These are phyloP conservation scores for Lithophane socia DNA, from an alignment of 2,888 invertebrate genomes.

Conservation along the genomic window DNA sequence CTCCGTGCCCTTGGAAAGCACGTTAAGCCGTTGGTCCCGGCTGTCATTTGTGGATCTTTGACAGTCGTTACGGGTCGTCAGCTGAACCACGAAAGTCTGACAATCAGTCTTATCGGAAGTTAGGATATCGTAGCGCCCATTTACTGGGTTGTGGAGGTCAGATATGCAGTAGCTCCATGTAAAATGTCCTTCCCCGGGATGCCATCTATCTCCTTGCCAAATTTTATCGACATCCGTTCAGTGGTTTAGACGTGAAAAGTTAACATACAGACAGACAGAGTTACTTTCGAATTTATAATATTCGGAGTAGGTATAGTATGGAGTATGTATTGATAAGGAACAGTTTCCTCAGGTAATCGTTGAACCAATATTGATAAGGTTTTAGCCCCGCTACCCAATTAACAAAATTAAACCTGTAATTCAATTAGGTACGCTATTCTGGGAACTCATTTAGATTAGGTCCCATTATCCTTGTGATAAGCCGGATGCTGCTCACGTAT, in stretches of 20 bases:
- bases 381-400: neutral
- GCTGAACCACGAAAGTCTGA: neutral
- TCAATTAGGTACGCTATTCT: neutral
- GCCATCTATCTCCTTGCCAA: too few relatives aligned
- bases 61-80: neutral
- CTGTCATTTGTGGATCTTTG: too few relatives aligned
- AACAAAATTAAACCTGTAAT: neutral
- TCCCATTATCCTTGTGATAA: conserved; percentile 20
- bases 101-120: neutral
- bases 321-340: neutral
- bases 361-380: neutral
- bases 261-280: too few relatives aligned
- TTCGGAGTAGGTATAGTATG: too few relatives aligned
- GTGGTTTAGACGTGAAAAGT: too few relatives aligned
- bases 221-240: too few relatives aligned
- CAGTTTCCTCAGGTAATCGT: conserved; percentile 1
- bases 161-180: too few relatives aligned
- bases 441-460: conserved; percentile 4
- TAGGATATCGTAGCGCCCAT: neutral
- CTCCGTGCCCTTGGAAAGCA: too few relatives aligned
- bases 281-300: too few relatives aligned
- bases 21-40: too few relatives aligned
- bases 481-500: neutral
- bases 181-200: too few relatives aligned
- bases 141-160: neutral